Conservation (phyloP, 2,888 invertebrate species). For the Cataglyphis livida region DNA sequence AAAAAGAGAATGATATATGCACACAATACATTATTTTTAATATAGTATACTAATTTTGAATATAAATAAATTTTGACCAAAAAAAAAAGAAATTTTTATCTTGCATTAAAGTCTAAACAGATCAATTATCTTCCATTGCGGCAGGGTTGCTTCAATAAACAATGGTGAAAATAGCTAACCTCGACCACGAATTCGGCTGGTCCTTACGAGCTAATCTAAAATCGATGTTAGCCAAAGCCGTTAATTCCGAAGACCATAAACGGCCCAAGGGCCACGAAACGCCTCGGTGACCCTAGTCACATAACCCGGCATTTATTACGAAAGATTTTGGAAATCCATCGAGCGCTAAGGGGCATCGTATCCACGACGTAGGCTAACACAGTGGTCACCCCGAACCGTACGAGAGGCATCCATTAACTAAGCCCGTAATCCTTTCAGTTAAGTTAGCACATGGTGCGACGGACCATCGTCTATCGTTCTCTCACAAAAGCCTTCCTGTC, state of each 20-base stretch:
- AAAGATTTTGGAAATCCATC: constrained; percentile 82
- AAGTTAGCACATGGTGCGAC: constrained; percentile 84
- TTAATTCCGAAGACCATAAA: constrained; percentile 69
- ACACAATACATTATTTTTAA: background rate
- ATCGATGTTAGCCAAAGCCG: constrained; percentile 69
- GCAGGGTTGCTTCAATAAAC: constrained; percentile 5
- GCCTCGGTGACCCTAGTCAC: constrained; percentile 63
- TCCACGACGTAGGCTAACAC: constrained; percentile 63
- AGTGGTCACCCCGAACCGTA: constrained; percentile 74
- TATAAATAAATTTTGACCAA: background rate
- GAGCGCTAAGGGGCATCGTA: constrained; percentile 69
- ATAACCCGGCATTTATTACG: constrained; percentile 77
- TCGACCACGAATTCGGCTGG: constrained; percentile 11
- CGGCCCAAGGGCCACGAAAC: constrained; percentile 57
- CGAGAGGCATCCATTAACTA: constrained; percentile 84
- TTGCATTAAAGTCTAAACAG: background rate
- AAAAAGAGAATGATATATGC: background rate
- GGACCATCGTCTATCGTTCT: constrained; percentile 76
- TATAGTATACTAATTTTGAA: background rate
- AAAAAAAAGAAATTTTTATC: background rate
- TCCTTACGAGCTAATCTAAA: constrained; percentile 65
- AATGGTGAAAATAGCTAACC: background rate
- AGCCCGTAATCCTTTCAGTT: constrained; percentile 84
- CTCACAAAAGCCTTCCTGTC: constrained; percentile 60
- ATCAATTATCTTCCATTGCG: background rate